Evolutionary conservation across 2,797 vertebrate genomes (phyloP).

Genomic region (Sebastes flavidus): DNA sequence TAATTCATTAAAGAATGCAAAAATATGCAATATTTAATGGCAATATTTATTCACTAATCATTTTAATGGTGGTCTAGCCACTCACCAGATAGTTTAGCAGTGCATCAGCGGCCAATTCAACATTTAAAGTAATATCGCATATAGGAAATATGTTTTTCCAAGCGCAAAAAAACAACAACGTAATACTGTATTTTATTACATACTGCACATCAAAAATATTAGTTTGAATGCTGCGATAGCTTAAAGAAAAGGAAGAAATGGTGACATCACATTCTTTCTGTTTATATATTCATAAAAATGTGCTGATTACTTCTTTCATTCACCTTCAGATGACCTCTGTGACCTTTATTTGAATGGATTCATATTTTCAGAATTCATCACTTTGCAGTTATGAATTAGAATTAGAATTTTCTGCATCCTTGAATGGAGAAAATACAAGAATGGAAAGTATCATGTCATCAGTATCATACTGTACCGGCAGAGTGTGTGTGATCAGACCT

Average conservation of each 20-base stretch:
- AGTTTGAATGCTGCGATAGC: too few relatives aligned
- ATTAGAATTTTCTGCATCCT: not conserved
- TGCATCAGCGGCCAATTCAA: not conserved
- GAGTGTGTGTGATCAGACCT: not conserved
- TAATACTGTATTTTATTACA: not conserved
- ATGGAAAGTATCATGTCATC: not conserved
- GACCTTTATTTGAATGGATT: not conserved
- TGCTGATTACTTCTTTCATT: not conserved
- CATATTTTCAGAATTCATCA: not conserved
- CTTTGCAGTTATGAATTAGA: not conserved
- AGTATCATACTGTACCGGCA: not conserved
- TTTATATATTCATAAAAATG: not conserved
- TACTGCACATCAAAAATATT: not conserved
- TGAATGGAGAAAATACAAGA: not conserved
- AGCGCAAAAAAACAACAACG: not conserved
- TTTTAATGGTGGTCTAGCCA: not conserved
- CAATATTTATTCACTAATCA: not conserved
- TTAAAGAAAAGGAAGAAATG: not conserved
- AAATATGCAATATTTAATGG: not conserved
- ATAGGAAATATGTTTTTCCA: not conserved
- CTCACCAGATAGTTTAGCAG: not conserved
- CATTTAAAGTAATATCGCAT: not conserved
- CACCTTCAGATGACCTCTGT: not conserved
- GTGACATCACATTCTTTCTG: not conserved
- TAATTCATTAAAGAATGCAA: not conserved